phyloP scores from a whole-genome alignment of 2,113 vertebrate species.

The Gobius niger region DNA sequence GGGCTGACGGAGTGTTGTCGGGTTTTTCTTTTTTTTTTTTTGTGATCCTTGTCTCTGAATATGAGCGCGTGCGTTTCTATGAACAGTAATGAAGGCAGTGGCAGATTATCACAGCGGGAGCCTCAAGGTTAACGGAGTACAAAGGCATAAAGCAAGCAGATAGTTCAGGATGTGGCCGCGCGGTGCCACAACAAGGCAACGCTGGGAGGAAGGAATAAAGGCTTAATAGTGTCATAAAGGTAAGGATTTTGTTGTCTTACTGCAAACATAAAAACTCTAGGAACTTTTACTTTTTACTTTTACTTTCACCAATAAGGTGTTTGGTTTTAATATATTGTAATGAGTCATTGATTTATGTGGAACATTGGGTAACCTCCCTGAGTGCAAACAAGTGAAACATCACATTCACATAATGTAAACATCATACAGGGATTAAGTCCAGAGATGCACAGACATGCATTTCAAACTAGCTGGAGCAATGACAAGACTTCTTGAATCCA shows the following conservation, averaged over 20 bases:
- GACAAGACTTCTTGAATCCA: too few species aligned
- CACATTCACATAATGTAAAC: too few species aligned
- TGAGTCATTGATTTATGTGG: too few species aligned
- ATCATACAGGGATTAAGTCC: too few species aligned
- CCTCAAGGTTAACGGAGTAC: constrained; percentile 76
- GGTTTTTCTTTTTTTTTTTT: constrained; percentile 18
- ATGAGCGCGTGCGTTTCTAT: constrained; percentile 54
- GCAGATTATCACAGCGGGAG: constrained; percentile 73
- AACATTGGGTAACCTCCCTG: too few species aligned
- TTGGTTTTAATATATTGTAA: too few species aligned
- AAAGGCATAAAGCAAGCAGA: constrained; percentile 53
- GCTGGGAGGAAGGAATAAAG: neutral
- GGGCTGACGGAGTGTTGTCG: constrained; percentile 33
- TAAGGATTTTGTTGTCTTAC: neutral
- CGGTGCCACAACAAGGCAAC: neutral
- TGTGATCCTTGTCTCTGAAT: constrained; percentile 61
- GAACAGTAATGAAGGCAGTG: constrained; percentile 71
- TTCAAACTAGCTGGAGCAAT: too few species aligned
- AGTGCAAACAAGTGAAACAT: too few species aligned
- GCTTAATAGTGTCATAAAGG: neutral
- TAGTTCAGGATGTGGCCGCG: constrained; percentile 23
- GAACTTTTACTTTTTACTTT: too few species aligned
- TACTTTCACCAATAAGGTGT: too few species aligned
- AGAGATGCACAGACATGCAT: too few species aligned
- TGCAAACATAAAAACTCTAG: too few species aligned